Evolutionary conservation across 2,797 vertebrate genomes (phyloP).

Genomic region (Lophius americanus): DNA sequence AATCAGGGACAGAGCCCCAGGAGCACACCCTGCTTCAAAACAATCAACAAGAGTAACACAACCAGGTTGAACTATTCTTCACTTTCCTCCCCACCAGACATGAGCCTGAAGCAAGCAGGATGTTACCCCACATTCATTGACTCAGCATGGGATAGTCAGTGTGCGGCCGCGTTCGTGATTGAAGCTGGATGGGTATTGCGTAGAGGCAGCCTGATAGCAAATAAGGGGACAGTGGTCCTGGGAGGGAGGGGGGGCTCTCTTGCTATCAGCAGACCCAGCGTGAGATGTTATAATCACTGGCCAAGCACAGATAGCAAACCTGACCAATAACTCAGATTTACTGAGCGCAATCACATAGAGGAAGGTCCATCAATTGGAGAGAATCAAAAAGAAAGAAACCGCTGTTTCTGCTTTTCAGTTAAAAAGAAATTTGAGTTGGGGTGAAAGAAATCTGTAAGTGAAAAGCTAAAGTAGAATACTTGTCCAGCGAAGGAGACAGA

Average conservation of each 20-base stretch:
- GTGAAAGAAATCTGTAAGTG: conserved; percentile 2
- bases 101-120: conserved; percentile 33
- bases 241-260: conserved; percentile 33
- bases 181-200: conserved; percentile 1
- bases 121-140: conserved; percentile 7
- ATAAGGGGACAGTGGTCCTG: conserved; percentile 44
- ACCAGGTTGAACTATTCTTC: conserved; percentile 62
- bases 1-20: conserved; percentile 53
- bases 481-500: too few relatives aligned
- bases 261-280: conserved; percentile 56
- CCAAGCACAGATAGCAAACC: conserved; percentile 37
- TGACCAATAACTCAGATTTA: conserved; percentile 56
- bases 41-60: conserved; percentile 41
- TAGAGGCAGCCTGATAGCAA: conserved; percentile 26
- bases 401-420: conserved; percentile 18
- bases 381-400: conserved; percentile 48
- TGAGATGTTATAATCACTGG: conserved; percentile 63
- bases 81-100: conserved; percentile 19
- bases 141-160: conserved; percentile 65
- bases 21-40: conserved; percentile 51
- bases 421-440: conserved; percentile 10
- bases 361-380: conserved; percentile 32
- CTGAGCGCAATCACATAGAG: conserved; percentile 71
- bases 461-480: conserved; percentile 1
- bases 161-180: conserved; percentile 32